Evolutionary conservation across 2,113 vertebrate species (phyloP).

Genomic region (Emberiza fucata): DNA sequence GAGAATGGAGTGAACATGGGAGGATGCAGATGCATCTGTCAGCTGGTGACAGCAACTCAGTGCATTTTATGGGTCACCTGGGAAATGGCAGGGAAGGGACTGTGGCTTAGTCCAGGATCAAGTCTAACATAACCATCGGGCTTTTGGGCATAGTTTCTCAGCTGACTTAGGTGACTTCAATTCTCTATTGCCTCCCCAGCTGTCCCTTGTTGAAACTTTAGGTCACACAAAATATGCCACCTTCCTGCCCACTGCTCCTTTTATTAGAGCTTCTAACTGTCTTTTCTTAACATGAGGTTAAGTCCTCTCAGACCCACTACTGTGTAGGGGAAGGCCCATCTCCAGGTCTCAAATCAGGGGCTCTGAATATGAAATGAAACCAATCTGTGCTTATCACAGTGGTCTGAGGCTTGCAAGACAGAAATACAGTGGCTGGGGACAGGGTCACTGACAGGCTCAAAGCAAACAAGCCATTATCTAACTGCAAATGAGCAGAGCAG

Average conservation of each 20-base stretch:
- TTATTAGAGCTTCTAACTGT: background rate
- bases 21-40: background rate
- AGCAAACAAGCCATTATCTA: background rate
- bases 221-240: fast-evolving
- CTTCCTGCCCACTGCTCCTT: background rate
- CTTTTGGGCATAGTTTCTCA: background rate
- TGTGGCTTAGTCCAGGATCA: background rate
- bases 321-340: background rate
- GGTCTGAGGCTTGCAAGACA: background rate
- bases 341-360: background rate
- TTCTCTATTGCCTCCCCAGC: background rate
- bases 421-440: background rate
- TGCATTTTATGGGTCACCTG: background rate
- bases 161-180: background rate
- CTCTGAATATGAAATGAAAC: background rate
- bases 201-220: background rate
- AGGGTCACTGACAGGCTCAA: background rate
- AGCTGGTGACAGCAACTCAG: background rate
- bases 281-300: background rate
- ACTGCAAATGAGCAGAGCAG: background rate
- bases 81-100: background rate
- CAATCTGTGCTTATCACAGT: background rate
- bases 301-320: background rate
- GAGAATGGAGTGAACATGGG: background rate
- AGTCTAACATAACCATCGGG: background rate